Conservation (phyloP, 1,140 invertebrate species). For the Bombyx mori region ASM3026992v2 NC_085118.1:4970501-4971000, state of each 20-base stretch:
- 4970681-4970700: constrained; percentile 68
- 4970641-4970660: constrained; percentile 72
- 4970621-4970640: constrained; percentile 57
- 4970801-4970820: neutral
- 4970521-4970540: constrained; percentile 10
- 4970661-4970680: constrained; percentile 70
- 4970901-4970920: too few species aligned
- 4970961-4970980: too few species aligned
- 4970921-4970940: too few species aligned
- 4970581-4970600: constrained; percentile 59
- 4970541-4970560: constrained; percentile 29
- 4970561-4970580: constrained; percentile 63
- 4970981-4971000: too few species aligned
- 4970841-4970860: neutral
- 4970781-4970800: constrained; percentile 15
- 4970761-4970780: constrained; percentile 36
- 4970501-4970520: neutral
- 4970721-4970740: constrained; percentile 58
- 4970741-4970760: constrained; percentile 56
- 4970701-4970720: constrained; percentile 63
- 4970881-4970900: too few species aligned
- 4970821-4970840: neutral
- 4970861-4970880: neutral
- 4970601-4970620: constrained; percentile 57
- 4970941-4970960: too few species aligned